Conservation (phyloP, 2,888 invertebrate genomes). For the Scrobipalpa atriplicella region DNA sequence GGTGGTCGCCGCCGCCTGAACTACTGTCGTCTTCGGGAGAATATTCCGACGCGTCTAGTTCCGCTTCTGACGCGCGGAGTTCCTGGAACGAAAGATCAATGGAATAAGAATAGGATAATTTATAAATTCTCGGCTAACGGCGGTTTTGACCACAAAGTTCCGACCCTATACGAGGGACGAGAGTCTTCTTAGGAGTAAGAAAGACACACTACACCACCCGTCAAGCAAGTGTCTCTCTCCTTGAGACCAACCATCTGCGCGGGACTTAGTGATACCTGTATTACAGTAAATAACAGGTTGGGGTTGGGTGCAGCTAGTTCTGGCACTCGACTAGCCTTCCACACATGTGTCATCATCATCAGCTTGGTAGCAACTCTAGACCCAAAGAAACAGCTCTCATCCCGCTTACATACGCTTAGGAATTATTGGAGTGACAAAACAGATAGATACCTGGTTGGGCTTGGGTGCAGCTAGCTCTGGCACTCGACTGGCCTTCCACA, state of each 20-base stretch:
- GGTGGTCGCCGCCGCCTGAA: constrained; percentile 66
- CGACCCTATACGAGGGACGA: neutral
- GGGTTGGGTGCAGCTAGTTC: constrained; percentile 67
- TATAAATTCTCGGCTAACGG: no score
- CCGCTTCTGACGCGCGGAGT: constrained; percentile 65
- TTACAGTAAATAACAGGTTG: constrained; percentile 54
- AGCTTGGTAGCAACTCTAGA: constrained; percentile 94
- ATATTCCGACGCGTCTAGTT: constrained; percentile 75
- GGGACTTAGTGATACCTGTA: no score
- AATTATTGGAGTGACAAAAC: no score
- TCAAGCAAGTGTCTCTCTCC: no score
- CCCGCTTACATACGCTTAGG: constrained; percentile 90
- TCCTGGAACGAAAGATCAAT: constrained; percentile 59
- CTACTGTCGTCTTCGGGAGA: constrained; percentile 83
- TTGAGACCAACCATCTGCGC: neutral
- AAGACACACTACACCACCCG: no score
- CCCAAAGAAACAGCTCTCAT: constrained; percentile 94
- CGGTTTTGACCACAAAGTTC: no score
- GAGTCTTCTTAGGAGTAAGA: no score
- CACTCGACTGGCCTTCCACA: constrained; percentile 87
- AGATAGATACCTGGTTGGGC: constrained; percentile 54
- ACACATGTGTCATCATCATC: constrained; percentile 94
- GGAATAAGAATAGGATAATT: neutral
- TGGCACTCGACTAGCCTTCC: constrained; percentile 85
- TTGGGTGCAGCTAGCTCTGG: constrained; percentile 68